Evolutionary conservation across 1,140 invertebrate genomes (phyloP), one percentile per base, ranked within the genome.

Genomic region (Idris sp.): DNA sequence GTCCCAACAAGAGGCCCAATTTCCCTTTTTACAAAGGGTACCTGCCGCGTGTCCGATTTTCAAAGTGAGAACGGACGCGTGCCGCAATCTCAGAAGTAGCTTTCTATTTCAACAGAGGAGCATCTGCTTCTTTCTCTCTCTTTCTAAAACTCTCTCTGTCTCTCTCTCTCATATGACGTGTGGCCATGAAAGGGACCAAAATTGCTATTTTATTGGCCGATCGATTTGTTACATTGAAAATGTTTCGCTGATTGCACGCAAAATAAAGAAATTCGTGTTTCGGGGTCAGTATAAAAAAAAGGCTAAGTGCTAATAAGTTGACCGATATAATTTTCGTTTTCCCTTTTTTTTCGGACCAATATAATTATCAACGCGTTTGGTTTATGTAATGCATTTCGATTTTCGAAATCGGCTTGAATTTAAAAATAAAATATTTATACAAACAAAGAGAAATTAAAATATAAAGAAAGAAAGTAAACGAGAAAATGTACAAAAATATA

Each of bases 241-340:
- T 35, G 28, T 18, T 43, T 33, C 40, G 31, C 31, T 26, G 22
- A 10, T 14, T 28, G 28, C 38, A 40, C 5, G 11, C 16, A 28
- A 61, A 54, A 74, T 53, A 67, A 67, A 74, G 71, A 74, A 48
- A 74, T 67, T 61, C 49, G 54, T 67, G 54, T 74, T 67, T 67
- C 33, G 38, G 59, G 59, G 69, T 59, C 59, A 65, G 26, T 36
- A 48, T 30, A 46, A 61, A 59, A 46, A 62, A 71, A 49, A 35
- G 11, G 28, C 36, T n/a, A 44, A 48, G 26, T 49, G 44, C 44
- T 9, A 49, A 61, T 25, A 58, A 26, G 41, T 46, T 28, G 18
- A 14, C 36, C 36, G 14, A 58, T 14, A 44, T 26, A 22, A 35
- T 58, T 44, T 5, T 16, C 0, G 4, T 25, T 30, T 13, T 25